Percentiles rank a stretch among this genome's conserved stretches.
Evolutionary conservation across 2,888 invertebrate genomes (phyloP).

Genomic region (Silvanus unidentatus): DNA sequence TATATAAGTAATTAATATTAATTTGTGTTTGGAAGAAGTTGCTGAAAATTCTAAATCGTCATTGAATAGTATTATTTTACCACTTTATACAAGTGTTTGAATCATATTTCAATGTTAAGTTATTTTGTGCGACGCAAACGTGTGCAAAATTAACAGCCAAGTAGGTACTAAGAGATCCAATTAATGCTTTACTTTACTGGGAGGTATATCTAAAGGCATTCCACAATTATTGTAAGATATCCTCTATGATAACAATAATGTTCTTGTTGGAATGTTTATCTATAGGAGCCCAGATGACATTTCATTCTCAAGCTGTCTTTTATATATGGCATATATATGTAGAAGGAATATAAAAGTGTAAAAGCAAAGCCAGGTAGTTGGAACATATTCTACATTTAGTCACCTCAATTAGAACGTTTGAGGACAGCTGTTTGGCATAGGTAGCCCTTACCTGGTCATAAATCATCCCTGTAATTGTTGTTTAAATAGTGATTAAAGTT

Average conservation of each 20-base stretch:
- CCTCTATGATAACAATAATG: slow-evolving; percentile 14
- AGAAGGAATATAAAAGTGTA: slow-evolving; percentile 7
- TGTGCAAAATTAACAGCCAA: too few relatives aligned
- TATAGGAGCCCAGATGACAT: slow-evolving; percentile 21
- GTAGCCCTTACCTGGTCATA: slow-evolving; percentile 17
- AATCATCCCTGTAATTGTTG: slow-evolving; percentile 21
- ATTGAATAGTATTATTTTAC: too few relatives aligned
- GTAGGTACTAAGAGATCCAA: too few relatives aligned
- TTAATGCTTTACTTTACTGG: too few relatives aligned
- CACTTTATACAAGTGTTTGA: too few relatives aligned
- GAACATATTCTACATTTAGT: slow-evolving; percentile 9
- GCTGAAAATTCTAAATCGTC: too few relatives aligned
- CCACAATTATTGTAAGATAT: slow-evolving; percentile 6
- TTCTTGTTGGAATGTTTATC: slow-evolving; percentile 17
- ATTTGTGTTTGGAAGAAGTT: too few relatives aligned
- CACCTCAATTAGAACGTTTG: slow-evolving; percentile 16
- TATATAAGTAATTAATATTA: too few relatives aligned
- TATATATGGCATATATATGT: slow-evolving; percentile 19
- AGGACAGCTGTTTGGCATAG: slow-evolving; percentile 19
- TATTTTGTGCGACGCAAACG: too few relatives aligned
- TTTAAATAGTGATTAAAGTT: slow-evolving; percentile 11
- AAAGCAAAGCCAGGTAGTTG: slow-evolving; percentile 19
- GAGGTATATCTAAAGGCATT: too few relatives aligned
- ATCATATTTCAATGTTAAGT: too few relatives aligned
- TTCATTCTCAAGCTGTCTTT: slow-evolving; percentile 18